phyloP scores from a whole-genome alignment of 1,140 invertebrate genomes.

The Acromyrmex charruanus region DNA sequence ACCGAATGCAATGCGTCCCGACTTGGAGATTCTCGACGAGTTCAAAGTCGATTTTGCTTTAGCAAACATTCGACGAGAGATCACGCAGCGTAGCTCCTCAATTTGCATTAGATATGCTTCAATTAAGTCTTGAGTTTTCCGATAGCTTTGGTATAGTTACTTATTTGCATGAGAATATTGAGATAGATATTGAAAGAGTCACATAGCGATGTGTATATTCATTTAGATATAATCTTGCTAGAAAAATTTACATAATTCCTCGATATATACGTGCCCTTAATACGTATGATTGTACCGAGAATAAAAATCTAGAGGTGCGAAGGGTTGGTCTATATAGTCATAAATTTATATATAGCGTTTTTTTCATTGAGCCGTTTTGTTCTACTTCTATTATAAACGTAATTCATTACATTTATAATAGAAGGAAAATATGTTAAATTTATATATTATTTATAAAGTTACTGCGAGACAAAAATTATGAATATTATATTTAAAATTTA shows the following conservation, averaged over 20 bases:
- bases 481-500: neutral
- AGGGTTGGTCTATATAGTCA: neutral
- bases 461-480: neutral
- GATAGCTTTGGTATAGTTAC: neutral
- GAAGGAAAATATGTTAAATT: slow-evolving; percentile 23
- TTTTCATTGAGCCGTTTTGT: neutral
- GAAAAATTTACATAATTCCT: slow-evolving; percentile 56
- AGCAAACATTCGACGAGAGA: slow-evolving; percentile 21
- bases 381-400: slow-evolving; percentile 12
- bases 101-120: slow-evolving; percentile 37
- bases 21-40: slow-evolving; percentile 2
- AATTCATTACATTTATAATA: slow-evolving; percentile 16
- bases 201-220: neutral
- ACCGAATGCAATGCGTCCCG: neutral
- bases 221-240: slow-evolving; percentile 24
- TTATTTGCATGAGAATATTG: slow-evolving; percentile 39
- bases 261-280: slow-evolving; percentile 30
- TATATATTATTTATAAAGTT: slow-evolving; percentile 41
- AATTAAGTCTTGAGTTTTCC: slow-evolving; percentile 39
- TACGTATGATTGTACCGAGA: slow-evolving; percentile 24
- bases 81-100: neutral
- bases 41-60: slow-evolving; percentile 43
- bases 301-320: neutral
- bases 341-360: neutral
- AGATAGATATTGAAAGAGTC: slow-evolving; percentile 35